These are phyloP conservation scores for Samia ricini DNA, from an alignment of 1,140 invertebrate species.

Conservation along the genomic window DNA sequence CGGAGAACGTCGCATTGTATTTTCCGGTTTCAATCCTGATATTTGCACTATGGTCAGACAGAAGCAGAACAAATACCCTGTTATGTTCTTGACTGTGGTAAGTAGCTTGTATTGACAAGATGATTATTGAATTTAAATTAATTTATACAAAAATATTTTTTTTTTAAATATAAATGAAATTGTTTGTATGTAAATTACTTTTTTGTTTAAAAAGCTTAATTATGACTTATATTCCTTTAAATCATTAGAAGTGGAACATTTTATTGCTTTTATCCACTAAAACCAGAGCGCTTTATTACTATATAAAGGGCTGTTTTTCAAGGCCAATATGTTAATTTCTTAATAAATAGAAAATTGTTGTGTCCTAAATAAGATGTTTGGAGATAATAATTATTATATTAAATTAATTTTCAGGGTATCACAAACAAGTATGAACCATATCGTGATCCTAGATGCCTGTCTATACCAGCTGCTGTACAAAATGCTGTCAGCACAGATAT, in stretches of 20 bases:
- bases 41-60: constrained; percentile 93
- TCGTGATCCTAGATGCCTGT: constrained; percentile 88
- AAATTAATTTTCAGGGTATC: constrained; percentile 80
- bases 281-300: no score
- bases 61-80: constrained; percentile 97
- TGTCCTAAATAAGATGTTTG: neutral
- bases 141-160: neutral
- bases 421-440: constrained; percentile 90
- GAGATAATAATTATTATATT: neutral
- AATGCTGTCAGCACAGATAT: constrained; percentile 89
- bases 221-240: no score
- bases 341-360: neutral
- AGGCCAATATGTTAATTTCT: no score
- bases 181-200: no score
- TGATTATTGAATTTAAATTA: neutral
- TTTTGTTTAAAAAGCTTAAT: no score
- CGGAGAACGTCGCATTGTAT: constrained; percentile 88
- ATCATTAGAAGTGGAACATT: no score
- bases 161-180: no score
- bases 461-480: constrained; percentile 88
- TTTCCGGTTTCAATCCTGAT: constrained; percentile 97
- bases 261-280: no score
- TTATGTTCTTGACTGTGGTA: constrained; percentile 90
- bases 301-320: no score
- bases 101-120: constrained; percentile 23